Conservation (phyloP, 1,140 invertebrate species). For the Ostrea denselamellosa region DNA sequence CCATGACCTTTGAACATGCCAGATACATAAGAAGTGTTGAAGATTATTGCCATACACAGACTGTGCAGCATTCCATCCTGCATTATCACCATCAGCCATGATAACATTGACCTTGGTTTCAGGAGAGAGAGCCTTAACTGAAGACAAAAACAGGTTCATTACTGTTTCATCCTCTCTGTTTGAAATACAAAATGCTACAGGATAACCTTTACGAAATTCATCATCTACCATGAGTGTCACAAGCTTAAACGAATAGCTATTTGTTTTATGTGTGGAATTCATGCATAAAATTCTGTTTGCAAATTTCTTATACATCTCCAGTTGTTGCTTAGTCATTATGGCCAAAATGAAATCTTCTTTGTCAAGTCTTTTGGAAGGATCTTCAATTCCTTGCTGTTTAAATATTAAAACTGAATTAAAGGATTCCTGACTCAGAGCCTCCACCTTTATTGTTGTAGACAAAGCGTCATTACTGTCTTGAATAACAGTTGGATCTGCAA, state of each 20-base stretch:
- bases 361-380: not conserved
- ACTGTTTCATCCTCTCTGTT: slow-evolving; percentile 38
- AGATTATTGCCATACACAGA: slow-evolving; percentile 12
- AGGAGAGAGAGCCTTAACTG: slow-evolving; percentile 28
- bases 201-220: slow-evolving; percentile 45
- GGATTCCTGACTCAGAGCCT: not conserved
- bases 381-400: slow-evolving; percentile 21
- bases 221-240: slow-evolving; percentile 40
- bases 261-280: slow-evolving; percentile 47
- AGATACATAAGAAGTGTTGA: slow-evolving; percentile 35
- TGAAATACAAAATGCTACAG: slow-evolving; percentile 45
- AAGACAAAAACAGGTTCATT: slow-evolving; percentile 17
- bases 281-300: slow-evolving; percentile 43
- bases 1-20: slow-evolving; percentile 43
- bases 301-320: slow-evolving; percentile 40
- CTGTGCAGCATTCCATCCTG: slow-evolving; percentile 37
- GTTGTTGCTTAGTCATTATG: slow-evolving; percentile 43
- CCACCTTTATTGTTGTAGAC: slow-evolving; percentile 37
- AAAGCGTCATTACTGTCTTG: slow-evolving; percentile 46
- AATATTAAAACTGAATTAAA: slow-evolving; percentile 42
- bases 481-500: too few species aligned
- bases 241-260: slow-evolving; percentile 34
- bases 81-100: slow-evolving; percentile 42
- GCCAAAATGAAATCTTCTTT: slow-evolving; percentile 44
- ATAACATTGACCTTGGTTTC: slow-evolving; percentile 22